phyloP scores from a whole-genome alignment of 2,888 invertebrate species.

The Sarcophaga rosellei region DNA sequence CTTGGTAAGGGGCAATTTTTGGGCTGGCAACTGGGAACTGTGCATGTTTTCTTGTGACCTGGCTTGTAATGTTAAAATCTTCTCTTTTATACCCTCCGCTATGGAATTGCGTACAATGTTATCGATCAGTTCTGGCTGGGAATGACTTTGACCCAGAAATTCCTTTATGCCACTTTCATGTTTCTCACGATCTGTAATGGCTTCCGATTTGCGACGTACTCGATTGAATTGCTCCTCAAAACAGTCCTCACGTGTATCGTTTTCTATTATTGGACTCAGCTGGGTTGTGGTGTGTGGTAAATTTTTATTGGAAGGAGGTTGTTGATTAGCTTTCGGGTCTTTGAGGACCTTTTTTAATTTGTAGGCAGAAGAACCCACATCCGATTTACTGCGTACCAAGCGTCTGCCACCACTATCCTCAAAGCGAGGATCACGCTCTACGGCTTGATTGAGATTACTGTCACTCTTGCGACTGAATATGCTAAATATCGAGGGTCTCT shows the following conservation, averaged over 20 bases:
- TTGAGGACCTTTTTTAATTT: conserved; percentile 72
- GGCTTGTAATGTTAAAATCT: conserved; percentile 75
- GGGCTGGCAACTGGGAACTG: conserved; percentile 87
- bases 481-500: conserved; percentile 86
- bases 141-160: conserved; percentile 75
- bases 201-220: conserved; percentile 79
- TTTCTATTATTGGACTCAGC: conserved; percentile 90
- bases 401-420: conserved; percentile 82
- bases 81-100: conserved; percentile 80
- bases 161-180: conserved; percentile 76
- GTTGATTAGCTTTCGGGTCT: conserved; percentile 60
- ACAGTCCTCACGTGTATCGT: conserved; percentile 87
- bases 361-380: conserved; percentile 82
- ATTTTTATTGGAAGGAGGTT: conserved; percentile 75
- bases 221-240: conserved; percentile 76
- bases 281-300: conserved; percentile 85
- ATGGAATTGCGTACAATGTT: conserved; percentile 80
- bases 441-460: conserved; percentile 80
- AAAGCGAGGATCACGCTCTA: conserved; percentile 80
- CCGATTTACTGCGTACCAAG: conserved; percentile 85
- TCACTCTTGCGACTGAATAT: conserved; percentile 85
- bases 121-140: conserved; percentile 80
- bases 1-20: conserved; percentile 86
- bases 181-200: conserved; percentile 78
- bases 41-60: conserved; percentile 85